Percentiles rank a stretch among this genome's conserved stretches.
Evolutionary conservation across 2,888 invertebrate genomes (phyloP).

Genomic region (Oligia fasciuncula): DNA sequence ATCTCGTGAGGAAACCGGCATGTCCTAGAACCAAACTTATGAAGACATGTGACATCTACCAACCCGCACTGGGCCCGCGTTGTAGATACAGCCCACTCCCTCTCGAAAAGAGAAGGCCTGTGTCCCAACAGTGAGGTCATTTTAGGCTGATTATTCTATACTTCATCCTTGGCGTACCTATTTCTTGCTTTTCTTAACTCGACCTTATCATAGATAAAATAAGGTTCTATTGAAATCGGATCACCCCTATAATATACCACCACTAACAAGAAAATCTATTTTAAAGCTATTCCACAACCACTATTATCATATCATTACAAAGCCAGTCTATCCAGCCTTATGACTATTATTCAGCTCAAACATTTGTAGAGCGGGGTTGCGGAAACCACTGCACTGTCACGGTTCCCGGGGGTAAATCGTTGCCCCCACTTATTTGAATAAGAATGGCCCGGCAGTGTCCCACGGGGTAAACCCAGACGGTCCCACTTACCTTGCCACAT

Average conservation of each 20-base stretch:
- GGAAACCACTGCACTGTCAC: constrained; percentile 70
- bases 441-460: constrained; percentile 82
- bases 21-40: too few species aligned
- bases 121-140: neutral
- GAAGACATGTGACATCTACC: neutral
- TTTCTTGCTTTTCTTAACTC: neutral
- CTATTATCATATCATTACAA: constrained; percentile 48
- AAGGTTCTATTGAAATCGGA: neutral
- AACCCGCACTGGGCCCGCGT: neutral
- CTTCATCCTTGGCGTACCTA: neutral
- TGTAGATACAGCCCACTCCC: too few species aligned
- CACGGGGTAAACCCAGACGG: constrained; percentile 72
- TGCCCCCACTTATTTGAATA: constrained; percentile 87
- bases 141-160: neutral
- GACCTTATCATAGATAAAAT: neutral
- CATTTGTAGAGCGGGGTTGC: constrained; percentile 58
- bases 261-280: neutral
- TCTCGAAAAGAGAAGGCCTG: too few species aligned
- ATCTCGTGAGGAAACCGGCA: neutral
- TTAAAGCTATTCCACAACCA: neutral
- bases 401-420: constrained; percentile 80
- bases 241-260: neutral
- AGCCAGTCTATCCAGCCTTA: constrained; percentile 30
- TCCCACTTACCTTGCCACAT: constrained; percentile 71
- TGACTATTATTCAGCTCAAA: constrained; percentile 62